Percentiles rank a stretch among this genome's conserved stretches.
These are phyloP conservation scores for Cepaea hortensis DNA, from an alignment of 2,888 invertebrate species.

Conservation along the genomic window DNA sequence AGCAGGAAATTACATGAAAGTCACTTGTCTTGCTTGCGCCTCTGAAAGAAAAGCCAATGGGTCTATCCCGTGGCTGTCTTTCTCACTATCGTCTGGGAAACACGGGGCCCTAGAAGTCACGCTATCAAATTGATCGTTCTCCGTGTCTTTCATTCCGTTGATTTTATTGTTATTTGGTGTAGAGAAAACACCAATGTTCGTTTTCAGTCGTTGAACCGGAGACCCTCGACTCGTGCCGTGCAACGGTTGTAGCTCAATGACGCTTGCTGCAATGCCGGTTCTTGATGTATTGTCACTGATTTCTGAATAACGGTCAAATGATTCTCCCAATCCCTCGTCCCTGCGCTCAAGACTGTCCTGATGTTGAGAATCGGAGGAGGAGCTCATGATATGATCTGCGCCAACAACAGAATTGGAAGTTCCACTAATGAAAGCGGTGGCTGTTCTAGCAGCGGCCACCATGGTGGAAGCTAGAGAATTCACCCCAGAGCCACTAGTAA, in stretches of 20 bases:
- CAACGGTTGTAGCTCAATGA: conserved; percentile 37
- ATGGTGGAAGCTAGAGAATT: background rate
- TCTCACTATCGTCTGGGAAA: background rate
- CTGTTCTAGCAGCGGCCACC: background rate
- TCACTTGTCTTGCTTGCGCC: conserved; percentile 49
- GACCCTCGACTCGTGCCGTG: conserved; percentile 9
- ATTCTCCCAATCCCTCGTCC: conserved; percentile 61
- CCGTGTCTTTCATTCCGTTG: conserved; percentile 15
- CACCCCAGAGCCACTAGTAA: background rate
- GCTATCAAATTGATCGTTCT: conserved; percentile 39
- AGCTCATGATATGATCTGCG: background rate
- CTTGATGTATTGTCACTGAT: conserved; percentile 53
- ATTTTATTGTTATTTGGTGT: conserved; percentile 17
- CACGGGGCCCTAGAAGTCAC: conserved; percentile 14
- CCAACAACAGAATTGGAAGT: conserved; percentile 22
- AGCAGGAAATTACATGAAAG: conserved; percentile 51
- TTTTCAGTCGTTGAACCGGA: conserved; percentile 18
- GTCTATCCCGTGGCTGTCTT: conserved; percentile 33
- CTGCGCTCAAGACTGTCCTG: conserved; percentile 34
- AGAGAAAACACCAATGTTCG: background rate
- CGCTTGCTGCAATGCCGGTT: conserved; percentile 22
- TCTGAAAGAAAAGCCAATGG: conserved; percentile 48
- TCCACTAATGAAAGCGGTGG: conserved; percentile 29
- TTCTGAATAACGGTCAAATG: conserved; percentile 59
- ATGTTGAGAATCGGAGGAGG: conserved; percentile 7